A percentile compares a stretch with the other conserved stretches of the same genome.
These are phyloP conservation scores for Cinclus cinclus DNA, from an alignment of 2,113 vertebrate genomes.

Conservation along the genomic window DNA sequence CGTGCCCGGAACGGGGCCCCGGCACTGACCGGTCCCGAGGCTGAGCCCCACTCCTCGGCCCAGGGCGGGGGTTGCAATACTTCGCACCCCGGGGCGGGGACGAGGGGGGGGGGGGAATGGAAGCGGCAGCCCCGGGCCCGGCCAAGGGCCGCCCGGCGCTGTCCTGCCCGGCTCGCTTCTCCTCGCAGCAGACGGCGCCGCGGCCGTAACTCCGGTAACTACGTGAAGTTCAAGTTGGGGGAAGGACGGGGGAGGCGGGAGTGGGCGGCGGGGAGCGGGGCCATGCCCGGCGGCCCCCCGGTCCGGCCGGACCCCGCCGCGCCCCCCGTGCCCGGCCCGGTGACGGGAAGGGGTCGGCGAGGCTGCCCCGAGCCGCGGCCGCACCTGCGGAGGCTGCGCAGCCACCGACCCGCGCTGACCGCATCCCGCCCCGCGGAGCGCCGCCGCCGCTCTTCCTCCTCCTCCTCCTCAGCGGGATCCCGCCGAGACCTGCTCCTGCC, in stretches of 20 bases:
- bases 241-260: neutral
- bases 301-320: neutral
- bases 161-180: neutral
- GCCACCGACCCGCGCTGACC: slow-evolving; percentile 2
- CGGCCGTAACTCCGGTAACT: slow-evolving; percentile 58
- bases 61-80: neutral
- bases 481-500: slow-evolving; percentile 46
- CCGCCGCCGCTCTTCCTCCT: neutral
- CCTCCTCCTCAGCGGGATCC: slow-evolving; percentile 50
- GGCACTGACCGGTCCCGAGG: neutral
- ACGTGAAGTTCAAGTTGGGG: slow-evolving; percentile 56
- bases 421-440: slow-evolving; percentile 19
- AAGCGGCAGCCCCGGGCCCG: neutral
- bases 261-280: neutral
- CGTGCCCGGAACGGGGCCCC: neutral
- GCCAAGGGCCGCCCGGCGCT: neutral
- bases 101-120: neutral
- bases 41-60: neutral
- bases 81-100: neutral
- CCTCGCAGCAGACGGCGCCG: slow-evolving; percentile 9
- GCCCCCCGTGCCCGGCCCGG: neutral
- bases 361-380: neutral
- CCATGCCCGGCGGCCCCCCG: neutral
- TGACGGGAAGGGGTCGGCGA: neutral
- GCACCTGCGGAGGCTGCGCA: slow-evolving; percentile 31